A percentile compares a stretch with the other conserved stretches of the same genome.
phyloP scores from a whole-genome alignment of 2,113 vertebrate species.

The Mirounga angustirostris region DNA sequence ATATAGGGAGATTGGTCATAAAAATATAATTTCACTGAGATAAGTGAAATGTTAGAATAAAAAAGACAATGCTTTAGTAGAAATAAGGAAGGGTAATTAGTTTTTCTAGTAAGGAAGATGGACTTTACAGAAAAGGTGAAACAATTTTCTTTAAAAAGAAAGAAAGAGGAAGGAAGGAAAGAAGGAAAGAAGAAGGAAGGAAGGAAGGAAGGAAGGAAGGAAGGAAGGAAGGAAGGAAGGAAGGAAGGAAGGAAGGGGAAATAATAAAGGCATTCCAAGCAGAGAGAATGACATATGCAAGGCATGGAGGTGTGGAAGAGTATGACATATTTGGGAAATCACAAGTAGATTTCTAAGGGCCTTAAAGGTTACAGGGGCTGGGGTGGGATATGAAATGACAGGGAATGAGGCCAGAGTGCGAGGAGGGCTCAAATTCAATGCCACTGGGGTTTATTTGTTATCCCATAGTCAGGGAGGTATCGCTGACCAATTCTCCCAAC shows the following conservation, averaged over 20 bases:
- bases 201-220: no score
- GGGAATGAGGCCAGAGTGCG: constrained; percentile 25
- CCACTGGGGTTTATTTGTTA: background rate
- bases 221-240: no score
- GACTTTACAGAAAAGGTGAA: background rate
- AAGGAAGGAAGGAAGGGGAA: no score
- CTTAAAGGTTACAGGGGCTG: background rate
- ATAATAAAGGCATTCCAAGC: background rate
- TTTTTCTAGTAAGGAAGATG: constrained; percentile 21
- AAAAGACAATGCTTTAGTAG: background rate
- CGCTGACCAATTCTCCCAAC: constrained; percentile 9
- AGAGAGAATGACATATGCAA: background rate
- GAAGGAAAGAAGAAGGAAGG: background rate
- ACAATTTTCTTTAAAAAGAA: background rate
- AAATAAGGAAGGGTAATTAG: background rate
- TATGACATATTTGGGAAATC: background rate
- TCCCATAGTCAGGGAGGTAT: background rate
- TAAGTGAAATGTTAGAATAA: constrained; percentile 19
- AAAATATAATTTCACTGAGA: constrained; percentile 26
- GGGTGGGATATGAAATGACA: background rate
- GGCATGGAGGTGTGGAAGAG: background rate
- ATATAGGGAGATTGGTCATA: background rate
- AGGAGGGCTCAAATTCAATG: background rate
- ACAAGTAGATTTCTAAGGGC: background rate
- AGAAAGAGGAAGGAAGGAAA: background rate